Evolutionary conservation across 2,888 invertebrate species (phyloP).

Genomic region (Tinea pellionella): DNA sequence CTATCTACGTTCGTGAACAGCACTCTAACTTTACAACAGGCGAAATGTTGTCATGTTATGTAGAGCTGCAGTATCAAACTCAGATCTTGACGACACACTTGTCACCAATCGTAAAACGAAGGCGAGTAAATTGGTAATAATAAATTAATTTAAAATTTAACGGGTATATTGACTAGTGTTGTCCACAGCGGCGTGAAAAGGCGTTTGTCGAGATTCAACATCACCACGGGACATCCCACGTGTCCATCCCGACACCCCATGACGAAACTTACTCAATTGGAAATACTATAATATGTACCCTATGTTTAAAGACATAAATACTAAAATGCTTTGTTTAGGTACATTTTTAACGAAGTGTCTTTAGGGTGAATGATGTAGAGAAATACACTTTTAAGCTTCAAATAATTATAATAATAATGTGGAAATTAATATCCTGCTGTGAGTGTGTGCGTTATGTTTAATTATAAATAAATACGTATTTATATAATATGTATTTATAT

Average conservation of each 20-base stretch:
- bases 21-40: no score
- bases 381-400: slow-evolving; percentile 29
- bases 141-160: not conserved
- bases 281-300: not conserved
- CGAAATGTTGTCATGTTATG: no score
- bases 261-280: not conserved
- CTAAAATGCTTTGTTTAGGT: not conserved
- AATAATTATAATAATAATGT: slow-evolving; percentile 54
- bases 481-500: no score
- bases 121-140: not conserved
- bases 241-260: not conserved
- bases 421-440: slow-evolving; percentile 16
- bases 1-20: no score
- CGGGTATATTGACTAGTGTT: slow-evolving; percentile 27
- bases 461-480: not conserved
- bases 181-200: slow-evolving; percentile 50
- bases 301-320: not conserved
- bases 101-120: no score
- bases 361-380: not conserved
- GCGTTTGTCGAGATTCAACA: slow-evolving; percentile 56
- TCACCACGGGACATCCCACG: slow-evolving; percentile 45
- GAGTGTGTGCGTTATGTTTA: not conserved
- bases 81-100: no score
- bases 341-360: not conserved
- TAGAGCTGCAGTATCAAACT: no score